A percentile compares a stretch with the other conserved stretches of the same genome.
phyloP scores from a whole-genome alignment of 2,797 vertebrate genomes.

The Artibeus lituratus region DNA sequence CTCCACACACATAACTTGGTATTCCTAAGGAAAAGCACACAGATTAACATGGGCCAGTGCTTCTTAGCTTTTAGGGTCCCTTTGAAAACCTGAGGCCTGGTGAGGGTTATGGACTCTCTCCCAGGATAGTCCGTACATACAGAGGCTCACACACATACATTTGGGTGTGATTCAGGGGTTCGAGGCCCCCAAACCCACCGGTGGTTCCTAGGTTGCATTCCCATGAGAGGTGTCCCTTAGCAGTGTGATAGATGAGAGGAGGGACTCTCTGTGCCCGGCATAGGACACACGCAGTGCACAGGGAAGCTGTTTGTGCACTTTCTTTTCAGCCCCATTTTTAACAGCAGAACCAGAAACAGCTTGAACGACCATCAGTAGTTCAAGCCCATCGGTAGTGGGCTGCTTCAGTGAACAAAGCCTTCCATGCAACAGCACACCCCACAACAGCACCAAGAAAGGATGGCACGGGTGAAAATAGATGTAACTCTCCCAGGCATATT shows the following conservation, averaged over 20 bases:
- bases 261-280: background rate
- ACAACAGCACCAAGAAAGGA: background rate
- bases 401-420: background rate
- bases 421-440: background rate
- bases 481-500: background rate
- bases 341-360: background rate
- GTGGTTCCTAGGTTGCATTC: background rate
- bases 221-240: fast-evolving
- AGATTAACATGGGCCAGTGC: background rate
- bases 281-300: no score
- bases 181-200: fast-evolving
- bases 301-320: fast-evolving
- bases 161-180: background rate
- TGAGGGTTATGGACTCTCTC: background rate
- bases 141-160: background rate
- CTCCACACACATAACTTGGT: background rate
- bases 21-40: background rate
- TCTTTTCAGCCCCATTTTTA: background rate
- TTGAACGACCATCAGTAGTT: background rate
- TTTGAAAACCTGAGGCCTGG: background rate
- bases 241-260: background rate
- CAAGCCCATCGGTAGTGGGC: no score
- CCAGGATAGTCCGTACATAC: background rate
- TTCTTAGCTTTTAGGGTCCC: background rate
- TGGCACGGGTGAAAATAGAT: background rate